Conservation (phyloP, 2,113 vertebrate genomes). For the Bos javanicus region DNA sequence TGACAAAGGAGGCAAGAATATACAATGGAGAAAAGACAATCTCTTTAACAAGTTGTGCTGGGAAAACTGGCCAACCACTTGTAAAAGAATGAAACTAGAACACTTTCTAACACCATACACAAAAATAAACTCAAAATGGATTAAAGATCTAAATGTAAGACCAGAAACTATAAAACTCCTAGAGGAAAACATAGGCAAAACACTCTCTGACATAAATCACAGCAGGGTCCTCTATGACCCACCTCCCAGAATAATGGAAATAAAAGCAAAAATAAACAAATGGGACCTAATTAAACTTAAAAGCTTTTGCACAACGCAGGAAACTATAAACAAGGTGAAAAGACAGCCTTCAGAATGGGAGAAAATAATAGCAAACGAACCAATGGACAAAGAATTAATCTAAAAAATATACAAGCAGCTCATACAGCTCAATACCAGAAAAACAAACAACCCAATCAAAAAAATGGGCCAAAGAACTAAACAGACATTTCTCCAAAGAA, state of each 20-base stretch:
- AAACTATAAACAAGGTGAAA: background rate
- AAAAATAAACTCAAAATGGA: background rate
- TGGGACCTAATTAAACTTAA: background rate
- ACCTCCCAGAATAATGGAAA: background rate
- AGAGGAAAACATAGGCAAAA: background rate
- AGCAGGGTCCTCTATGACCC: background rate
- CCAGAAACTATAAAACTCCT: background rate
- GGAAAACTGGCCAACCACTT: background rate
- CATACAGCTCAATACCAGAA: background rate
- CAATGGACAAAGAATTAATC: background rate
- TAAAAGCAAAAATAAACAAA: background rate
- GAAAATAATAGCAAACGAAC: background rate
- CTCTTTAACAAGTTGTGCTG: background rate
- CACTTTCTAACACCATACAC: background rate
- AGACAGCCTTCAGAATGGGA: background rate
- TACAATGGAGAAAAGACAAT: background rate
- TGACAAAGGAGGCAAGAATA: background rate
- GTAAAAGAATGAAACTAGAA: background rate
- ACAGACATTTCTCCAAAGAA: background rate
- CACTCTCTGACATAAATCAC: background rate
- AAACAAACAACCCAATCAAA: background rate
- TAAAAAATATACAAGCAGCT: background rate
- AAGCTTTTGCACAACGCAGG: background rate
- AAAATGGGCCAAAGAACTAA: background rate
- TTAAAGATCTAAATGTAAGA: background rate